These are phyloP conservation scores for Avahi laniger DNA, from an alignment of 2,797 vertebrate genomes.

Conservation along the genomic window DNA sequence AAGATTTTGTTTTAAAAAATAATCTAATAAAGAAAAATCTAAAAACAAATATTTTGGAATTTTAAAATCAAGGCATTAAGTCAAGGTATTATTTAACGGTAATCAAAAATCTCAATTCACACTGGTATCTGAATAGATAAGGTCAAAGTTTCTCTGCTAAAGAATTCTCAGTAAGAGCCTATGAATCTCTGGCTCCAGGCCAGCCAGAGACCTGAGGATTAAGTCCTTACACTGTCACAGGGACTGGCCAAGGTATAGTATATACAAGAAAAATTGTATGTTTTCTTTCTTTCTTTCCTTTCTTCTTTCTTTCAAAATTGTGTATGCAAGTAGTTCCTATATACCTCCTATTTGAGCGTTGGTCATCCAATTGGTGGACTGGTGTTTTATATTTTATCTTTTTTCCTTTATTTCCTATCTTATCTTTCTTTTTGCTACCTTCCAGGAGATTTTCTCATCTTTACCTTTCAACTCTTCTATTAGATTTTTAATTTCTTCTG, in stretches of 20 bases:
- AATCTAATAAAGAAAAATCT: background rate
- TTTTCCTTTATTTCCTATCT: background rate
- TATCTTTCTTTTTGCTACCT: background rate
- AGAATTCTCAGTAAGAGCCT: background rate
- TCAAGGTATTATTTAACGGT: background rate
- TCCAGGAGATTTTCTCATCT: background rate
- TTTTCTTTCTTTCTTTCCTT: no score
- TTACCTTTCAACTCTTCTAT: background rate
- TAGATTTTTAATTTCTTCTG: background rate
- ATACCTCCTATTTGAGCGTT: background rate
- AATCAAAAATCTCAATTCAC: background rate
- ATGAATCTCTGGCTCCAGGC: background rate
- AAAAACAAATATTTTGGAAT: background rate
- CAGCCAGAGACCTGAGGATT: background rate
- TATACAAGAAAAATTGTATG: background rate
- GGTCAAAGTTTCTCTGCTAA: background rate
- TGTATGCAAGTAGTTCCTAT: background rate
- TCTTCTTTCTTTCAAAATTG: background rate
- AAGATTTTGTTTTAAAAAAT: background rate
- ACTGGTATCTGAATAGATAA: no score
- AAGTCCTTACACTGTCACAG: background rate
- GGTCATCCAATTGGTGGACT: no score
- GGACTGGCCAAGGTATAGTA: background rate
- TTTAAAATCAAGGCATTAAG: background rate
- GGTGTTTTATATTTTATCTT: background rate